These are phyloP conservation scores for Arion vulgaris DNA, from an alignment of 1,140 invertebrate genomes.

Conservation along the genomic window DNA sequence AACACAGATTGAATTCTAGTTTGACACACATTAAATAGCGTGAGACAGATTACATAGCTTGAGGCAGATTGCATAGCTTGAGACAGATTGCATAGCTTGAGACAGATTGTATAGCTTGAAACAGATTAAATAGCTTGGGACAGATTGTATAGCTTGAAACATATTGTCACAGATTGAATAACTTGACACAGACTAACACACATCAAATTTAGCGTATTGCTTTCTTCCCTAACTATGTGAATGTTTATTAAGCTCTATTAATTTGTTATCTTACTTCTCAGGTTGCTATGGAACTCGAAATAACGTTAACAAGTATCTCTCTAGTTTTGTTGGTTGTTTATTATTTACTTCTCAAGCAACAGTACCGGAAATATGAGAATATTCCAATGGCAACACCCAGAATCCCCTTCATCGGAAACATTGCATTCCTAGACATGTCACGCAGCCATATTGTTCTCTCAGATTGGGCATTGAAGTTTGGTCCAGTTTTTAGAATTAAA, in stretches of 20 bases:
- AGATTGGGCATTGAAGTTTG: constrained; percentile 54
- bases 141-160: too few relatives aligned
- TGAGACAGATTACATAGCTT: too few relatives aligned
- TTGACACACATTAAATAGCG: too few relatives aligned
- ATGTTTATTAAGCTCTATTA: neutral
- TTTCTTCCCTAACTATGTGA: too few relatives aligned
- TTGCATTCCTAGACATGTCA: constrained; percentile 47
- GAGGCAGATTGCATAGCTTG: too few relatives aligned
- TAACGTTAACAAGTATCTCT: neutral
- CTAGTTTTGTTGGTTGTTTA: constrained; percentile 10
- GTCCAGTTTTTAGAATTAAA: constrained; percentile 55
- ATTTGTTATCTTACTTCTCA: neutral
- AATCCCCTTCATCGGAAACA: constrained; percentile 60
- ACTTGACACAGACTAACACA: too few relatives aligned
- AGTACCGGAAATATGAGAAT: constrained; percentile 18
- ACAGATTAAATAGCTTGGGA: too few relatives aligned
- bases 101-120: too few relatives aligned
- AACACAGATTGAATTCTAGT: too few relatives aligned
- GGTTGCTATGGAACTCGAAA: constrained; percentile 8
- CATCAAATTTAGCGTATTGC: too few relatives aligned
- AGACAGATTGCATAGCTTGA: too few relatives aligned
- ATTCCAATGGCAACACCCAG: constrained; percentile 50
- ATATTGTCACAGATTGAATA: too few relatives aligned
- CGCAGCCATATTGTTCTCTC: constrained; percentile 54
- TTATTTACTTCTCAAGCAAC: neutral